Conservation (phyloP, 2,888 invertebrate genomes). For the Patella pellucida region DNA sequence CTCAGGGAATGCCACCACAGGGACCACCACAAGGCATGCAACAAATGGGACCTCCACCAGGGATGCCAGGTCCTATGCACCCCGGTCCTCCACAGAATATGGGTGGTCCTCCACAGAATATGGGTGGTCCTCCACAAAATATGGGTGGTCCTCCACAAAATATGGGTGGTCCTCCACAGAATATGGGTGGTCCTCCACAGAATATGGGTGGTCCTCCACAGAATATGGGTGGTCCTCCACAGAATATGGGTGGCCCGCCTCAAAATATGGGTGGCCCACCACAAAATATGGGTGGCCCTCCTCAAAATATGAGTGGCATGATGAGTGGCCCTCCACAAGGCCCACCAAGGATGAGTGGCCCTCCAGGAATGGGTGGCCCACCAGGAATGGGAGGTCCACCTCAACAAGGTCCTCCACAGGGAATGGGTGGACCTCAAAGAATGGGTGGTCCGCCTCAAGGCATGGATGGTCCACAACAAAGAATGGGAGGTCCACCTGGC, state of each 20-base stretch:
- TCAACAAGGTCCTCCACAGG: constrained; percentile 19
- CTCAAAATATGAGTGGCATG: constrained; percentile 4
- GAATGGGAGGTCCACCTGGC: constrained; percentile 7
- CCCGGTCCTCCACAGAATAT: constrained; percentile 15
- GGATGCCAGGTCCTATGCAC: constrained; percentile 12
- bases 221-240: constrained; percentile 20
- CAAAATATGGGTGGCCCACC: not conserved
- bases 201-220: not conserved
- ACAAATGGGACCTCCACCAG: constrained; percentile 17
- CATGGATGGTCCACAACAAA: constrained; percentile 13
- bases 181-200: not conserved
- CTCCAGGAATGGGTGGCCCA: constrained; percentile 6
- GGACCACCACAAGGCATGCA: constrained; percentile 16
- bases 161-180: too few species aligned
- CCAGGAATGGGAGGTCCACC: not conserved
- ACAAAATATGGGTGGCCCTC: constrained; percentile 1
- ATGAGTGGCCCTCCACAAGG: constrained; percentile 22
- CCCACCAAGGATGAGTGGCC: constrained; percentile 8
- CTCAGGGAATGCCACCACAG: not conserved
- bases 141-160: constrained; percentile 24
- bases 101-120: constrained; percentile 3
- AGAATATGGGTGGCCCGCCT: constrained; percentile 24
- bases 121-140: constrained; percentile 20
- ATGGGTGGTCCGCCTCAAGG: constrained; percentile 21
- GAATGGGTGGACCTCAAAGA: constrained; percentile 20